phyloP scores from a whole-genome alignment of 2,888 invertebrate species.

The Sympetrum striolatum region DNA sequence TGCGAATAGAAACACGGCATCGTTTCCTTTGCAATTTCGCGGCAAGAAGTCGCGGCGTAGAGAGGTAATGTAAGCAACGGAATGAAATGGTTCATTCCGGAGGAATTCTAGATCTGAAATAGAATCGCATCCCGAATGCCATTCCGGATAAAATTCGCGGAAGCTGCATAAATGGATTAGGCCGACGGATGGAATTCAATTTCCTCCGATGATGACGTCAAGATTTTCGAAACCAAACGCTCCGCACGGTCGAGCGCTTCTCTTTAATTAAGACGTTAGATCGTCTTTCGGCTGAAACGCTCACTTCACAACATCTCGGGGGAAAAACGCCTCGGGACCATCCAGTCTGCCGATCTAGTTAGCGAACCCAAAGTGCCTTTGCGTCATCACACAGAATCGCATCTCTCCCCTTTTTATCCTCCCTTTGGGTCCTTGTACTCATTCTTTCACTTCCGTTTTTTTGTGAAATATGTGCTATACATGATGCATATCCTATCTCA shows the following conservation, averaged over 20 bases:
- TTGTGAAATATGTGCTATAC: too few relatives aligned
- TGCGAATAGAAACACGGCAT: too few relatives aligned
- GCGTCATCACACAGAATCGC: not conserved
- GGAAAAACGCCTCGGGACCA: not conserved
- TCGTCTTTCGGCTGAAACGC: not conserved
- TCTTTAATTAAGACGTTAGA: slow-evolving; percentile 23
- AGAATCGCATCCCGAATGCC: not conserved
- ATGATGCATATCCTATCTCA: too few relatives aligned
- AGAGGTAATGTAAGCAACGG: too few relatives aligned
- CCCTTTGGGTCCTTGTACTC: not conserved
- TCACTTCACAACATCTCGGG: slow-evolving; percentile 4
- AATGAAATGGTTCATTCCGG: too few relatives aligned
- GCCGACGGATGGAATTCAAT: not conserved
- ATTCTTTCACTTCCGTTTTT: not conserved
- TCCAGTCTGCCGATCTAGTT: not conserved
- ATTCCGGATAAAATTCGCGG: not conserved
- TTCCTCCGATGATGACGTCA: not conserved
- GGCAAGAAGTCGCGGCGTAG: too few relatives aligned
- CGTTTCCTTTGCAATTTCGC: too few relatives aligned
- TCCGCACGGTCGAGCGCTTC: not conserved
- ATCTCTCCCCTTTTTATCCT: not conserved
- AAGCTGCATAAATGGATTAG: not conserved
- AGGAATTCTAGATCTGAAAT: too few relatives aligned
- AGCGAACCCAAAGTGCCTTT: not conserved
- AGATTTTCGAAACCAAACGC: not conserved